Percentiles rank a stretch among this genome's conserved stretches.
Evolutionary conservation across 1,140 invertebrate species (phyloP).

Genomic region (Trachelipus rathkii): DNA sequence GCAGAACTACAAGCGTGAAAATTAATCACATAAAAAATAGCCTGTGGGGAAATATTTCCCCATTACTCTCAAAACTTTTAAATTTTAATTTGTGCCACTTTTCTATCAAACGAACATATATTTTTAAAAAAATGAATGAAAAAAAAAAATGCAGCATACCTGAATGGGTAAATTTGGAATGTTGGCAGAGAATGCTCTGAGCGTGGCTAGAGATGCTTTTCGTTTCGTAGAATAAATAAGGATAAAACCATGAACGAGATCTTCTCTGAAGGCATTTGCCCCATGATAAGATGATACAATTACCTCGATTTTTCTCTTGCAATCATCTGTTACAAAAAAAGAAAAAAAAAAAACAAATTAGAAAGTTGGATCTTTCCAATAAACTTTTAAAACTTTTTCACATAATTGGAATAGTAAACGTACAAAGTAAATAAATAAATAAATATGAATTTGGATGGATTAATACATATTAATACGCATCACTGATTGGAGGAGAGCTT

Average conservation of each 20-base stretch:
- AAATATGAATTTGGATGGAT: too few relatives aligned
- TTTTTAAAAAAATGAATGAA: too few relatives aligned
- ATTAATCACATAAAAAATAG: too few relatives aligned
- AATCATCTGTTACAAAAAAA: conserved; percentile 62
- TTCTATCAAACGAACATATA: too few relatives aligned
- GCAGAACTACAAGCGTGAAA: too few relatives aligned
- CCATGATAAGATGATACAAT: conserved; percentile 93
- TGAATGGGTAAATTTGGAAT: conserved; percentile 88
- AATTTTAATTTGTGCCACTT: too few relatives aligned
- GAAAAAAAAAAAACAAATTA: conserved; percentile 87
- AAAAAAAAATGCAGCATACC: conserved; percentile 43
- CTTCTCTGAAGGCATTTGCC: conserved; percentile 83
- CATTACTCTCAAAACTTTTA: too few relatives aligned
- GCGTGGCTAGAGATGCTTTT: conserved; percentile 86
- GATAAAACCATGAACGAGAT: conserved; percentile 92
- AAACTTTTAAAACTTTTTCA: conserved; percentile 76
- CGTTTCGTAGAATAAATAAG: conserved; percentile 91
- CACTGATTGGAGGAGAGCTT: too few relatives aligned
- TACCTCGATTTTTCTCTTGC: conserved; percentile 67
- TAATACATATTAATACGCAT: too few relatives aligned
- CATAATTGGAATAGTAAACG: too few relatives aligned
- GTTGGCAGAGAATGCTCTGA: conserved; percentile 89
- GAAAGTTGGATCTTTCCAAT: conserved; percentile 80
- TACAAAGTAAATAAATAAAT: too few relatives aligned
- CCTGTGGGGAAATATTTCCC: too few relatives aligned